phyloP scores from a whole-genome alignment of 2,797 vertebrate genomes.

The Channa striata region DNA sequence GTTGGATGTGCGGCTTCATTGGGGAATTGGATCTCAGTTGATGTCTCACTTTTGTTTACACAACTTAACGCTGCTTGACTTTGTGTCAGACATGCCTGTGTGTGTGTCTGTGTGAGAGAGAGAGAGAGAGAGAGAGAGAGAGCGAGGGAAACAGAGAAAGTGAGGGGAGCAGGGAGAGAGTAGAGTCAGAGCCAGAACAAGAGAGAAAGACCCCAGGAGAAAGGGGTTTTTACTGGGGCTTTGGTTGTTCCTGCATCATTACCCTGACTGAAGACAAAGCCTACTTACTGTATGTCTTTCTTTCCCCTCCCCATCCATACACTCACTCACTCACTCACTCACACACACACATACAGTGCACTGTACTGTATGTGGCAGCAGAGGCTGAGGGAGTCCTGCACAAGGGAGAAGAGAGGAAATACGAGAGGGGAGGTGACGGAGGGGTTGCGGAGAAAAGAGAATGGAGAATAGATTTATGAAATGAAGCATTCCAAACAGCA shows the following conservation, averaged over 20 bases:
- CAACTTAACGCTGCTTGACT: conserved; percentile 83
- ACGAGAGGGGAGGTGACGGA: conserved; percentile 58
- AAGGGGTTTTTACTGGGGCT: conserved; percentile 83
- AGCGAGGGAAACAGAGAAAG: background rate
- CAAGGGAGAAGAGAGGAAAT: conserved; percentile 72
- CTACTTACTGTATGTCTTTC: conserved; percentile 68
- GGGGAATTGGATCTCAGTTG: conserved; percentile 83
- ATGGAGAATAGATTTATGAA: conserved; percentile 97
- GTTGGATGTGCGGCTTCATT: conserved; percentile 81
- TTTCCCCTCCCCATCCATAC: conserved; percentile 55
- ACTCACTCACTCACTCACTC: conserved; percentile 71
- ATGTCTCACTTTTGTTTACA: conserved; percentile 89
- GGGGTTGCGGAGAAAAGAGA: conserved; percentile 69
- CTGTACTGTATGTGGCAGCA: conserved; percentile 86
- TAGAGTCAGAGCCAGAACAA: background rate
- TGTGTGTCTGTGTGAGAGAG: conserved; percentile 30
- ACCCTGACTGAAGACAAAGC: conserved; percentile 86
- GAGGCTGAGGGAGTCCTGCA: conserved; percentile 88
- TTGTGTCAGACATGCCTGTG: conserved; percentile 73
- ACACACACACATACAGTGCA: conserved; percentile 50
- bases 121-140: conserved; percentile 31
- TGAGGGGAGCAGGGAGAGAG: background rate
- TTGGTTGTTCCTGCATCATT: conserved; percentile 91
- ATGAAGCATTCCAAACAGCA: conserved; percentile 97
- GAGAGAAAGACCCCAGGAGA: conserved; percentile 84